Evolutionary conservation across 2,113 vertebrate species (phyloP).

Genomic region (Colossoma macropomum): DNA sequence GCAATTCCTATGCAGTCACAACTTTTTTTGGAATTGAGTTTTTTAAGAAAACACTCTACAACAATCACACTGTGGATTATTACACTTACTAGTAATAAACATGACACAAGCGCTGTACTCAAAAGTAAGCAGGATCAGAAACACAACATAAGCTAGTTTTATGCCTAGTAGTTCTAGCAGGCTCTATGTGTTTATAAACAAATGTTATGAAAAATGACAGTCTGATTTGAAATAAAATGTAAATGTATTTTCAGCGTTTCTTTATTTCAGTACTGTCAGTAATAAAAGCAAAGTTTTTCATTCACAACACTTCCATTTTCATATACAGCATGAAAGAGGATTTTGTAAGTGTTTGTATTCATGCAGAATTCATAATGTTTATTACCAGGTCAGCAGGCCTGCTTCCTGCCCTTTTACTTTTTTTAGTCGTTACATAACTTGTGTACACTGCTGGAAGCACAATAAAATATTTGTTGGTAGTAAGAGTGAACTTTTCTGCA

Average conservation of each 20-base stretch:
- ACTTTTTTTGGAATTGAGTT: too few species aligned
- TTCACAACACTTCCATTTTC: neutral
- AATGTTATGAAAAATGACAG: too few species aligned
- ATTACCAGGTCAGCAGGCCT: neutral
- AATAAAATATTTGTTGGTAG: neutral
- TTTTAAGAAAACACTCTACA: neutral
- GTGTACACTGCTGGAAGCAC: neutral
- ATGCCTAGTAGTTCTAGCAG: neutral
- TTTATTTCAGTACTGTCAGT: too few species aligned
- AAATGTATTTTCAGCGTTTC: too few species aligned
- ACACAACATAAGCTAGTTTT: neutral
- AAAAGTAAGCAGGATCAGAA: neutral
- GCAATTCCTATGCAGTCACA: too few species aligned
- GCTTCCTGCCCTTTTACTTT: neutral
- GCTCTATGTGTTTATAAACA: neutral
- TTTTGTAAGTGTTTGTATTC: neutral
- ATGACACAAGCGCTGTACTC: neutral
- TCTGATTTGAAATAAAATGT: too few species aligned
- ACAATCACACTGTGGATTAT: too few species aligned
- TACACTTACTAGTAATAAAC: neutral
- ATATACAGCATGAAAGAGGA: neutral
- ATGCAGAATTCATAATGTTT: constrained; percentile 10
- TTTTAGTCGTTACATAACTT: constrained; percentile 13
- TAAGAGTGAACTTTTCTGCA: neutral
- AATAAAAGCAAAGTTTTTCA: neutral